Conservation (phyloP, 2,888 invertebrate genomes). For the Biston stratarius region DNA sequence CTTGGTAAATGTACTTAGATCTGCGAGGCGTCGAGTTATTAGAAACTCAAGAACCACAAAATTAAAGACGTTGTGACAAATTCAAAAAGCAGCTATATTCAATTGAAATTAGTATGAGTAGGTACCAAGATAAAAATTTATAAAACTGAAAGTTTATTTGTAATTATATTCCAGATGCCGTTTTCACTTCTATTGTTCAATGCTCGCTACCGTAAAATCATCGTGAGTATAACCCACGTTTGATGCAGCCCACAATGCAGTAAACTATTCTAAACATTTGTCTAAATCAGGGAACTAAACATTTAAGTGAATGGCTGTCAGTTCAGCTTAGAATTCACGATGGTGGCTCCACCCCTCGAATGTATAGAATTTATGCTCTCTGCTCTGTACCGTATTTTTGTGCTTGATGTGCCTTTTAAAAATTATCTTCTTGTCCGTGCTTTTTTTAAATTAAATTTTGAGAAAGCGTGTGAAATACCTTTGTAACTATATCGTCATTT, state of each 20-base stretch:
- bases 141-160: constrained; percentile 69
- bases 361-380: neutral
- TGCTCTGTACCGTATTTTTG: neutral
- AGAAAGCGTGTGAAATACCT: constrained; percentile 34
- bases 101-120: neutral
- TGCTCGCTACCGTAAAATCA: constrained; percentile 74
- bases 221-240: constrained; percentile 49
- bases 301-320: neutral
- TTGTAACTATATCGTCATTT: neutral
- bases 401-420: constrained; percentile 4
- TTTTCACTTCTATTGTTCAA: constrained; percentile 82
- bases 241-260: constrained; percentile 3
- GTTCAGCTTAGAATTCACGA: neutral
- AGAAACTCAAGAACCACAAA: too few species aligned
- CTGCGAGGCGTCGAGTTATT: too few species aligned
- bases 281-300: neutral
- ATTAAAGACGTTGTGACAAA: too few species aligned
- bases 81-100: too few species aligned
- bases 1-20: too few species aligned
- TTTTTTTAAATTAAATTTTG: constrained; percentile 20
- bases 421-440: neutral
- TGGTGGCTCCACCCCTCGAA: neutral
- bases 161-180: constrained; percentile 66
- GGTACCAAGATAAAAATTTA: constrained; percentile 50
- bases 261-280: neutral